Evolutionary conservation across 1,140 invertebrate genomes (phyloP).

Genomic region (Tyrophagus putrescentiae): DNA sequence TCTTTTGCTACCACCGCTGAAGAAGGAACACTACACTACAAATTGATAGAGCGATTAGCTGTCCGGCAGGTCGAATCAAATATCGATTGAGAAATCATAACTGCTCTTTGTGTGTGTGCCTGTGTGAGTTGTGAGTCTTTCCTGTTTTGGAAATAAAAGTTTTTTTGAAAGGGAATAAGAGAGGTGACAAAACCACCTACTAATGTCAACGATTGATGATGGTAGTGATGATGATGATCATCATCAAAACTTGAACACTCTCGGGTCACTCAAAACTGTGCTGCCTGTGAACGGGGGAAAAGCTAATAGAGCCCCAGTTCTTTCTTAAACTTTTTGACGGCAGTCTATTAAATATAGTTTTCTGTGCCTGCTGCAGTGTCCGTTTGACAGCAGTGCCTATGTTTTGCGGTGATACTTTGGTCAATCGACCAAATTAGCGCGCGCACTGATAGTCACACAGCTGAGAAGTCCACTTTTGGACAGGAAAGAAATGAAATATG

Average conservation of each 20-base stretch:
- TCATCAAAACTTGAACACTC: background rate
- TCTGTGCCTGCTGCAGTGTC: background rate
- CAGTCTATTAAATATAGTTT: background rate
- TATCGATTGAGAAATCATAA: conserved; percentile 11
- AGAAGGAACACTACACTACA: background rate
- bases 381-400: background rate
- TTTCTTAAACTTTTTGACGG: background rate
- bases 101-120: background rate
- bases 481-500: conserved; percentile 14
- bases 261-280: background rate
- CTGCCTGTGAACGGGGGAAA: no score
- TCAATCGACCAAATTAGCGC: no score
- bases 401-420: no score
- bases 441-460: no score
- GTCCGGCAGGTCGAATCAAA: conserved; percentile 2
- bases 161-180: background rate
- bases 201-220: conserved; percentile 8
- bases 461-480: no score
- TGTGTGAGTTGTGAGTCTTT: background rate
- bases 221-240: background rate
- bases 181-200: conserved; percentile 15
- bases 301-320: no score
- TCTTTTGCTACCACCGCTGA: background rate
- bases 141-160: background rate
- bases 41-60: conserved; percentile 1